A percentile compares a stretch with the other conserved stretches of the same genome.
Conservation (phyloP, 2,113 vertebrate genomes). For the Philantomba maxwellii region DNA sequence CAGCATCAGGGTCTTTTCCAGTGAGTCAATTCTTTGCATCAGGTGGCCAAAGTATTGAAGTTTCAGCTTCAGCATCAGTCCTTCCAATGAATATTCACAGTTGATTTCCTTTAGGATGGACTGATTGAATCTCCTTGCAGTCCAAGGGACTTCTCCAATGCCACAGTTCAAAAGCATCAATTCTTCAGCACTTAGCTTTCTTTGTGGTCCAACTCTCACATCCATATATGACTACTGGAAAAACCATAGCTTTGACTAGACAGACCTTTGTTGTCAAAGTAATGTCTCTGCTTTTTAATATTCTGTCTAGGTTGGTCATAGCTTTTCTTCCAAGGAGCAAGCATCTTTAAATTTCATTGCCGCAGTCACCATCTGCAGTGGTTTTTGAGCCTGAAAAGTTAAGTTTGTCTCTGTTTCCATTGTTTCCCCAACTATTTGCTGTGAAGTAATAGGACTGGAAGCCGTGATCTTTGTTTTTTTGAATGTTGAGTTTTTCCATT, state of each 20-base stretch:
- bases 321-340: not conserved
- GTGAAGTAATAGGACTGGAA: not conserved
- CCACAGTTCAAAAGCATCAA: not conserved
- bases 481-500: not conserved
- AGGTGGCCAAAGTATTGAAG: too few relatives aligned
- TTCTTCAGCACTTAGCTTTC: not conserved
- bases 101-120: too few relatives aligned
- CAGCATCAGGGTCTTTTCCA: too few relatives aligned
- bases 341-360: not conserved
- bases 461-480: not conserved
- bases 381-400: not conserved
- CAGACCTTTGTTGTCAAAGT: not conserved
- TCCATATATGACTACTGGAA: not conserved
- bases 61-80: too few relatives aligned
- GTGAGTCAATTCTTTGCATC: too few relatives aligned
- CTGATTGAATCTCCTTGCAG: too few relatives aligned
- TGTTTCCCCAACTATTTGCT: not conserved
- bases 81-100: too few relatives aligned
- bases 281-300: not conserved
- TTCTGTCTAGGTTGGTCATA: not conserved
- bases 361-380: not conserved
- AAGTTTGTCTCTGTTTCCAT: not conserved
- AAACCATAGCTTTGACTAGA: not conserved
- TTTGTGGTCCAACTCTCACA: not conserved
- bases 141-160: too few relatives aligned